Conservation (phyloP, 2,888 invertebrate genomes). For the Xylota segnis region DNA sequence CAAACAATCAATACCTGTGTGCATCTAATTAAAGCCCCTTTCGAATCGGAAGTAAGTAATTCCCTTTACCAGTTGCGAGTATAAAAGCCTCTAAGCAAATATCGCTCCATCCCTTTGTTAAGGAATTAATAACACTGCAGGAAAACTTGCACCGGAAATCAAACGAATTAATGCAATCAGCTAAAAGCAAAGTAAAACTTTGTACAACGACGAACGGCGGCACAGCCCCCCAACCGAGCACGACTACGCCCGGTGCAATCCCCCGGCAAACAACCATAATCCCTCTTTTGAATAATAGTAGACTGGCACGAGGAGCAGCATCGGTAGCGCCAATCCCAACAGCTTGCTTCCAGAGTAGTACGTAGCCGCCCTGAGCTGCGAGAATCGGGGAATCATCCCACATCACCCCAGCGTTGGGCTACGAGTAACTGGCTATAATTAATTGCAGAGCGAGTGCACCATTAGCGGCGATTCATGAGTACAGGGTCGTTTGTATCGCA, state of each 20-base stretch:
- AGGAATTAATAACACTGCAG: slow-evolving; percentile 76
- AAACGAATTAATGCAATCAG: slow-evolving; percentile 76
- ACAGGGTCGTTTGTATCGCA: slow-evolving; percentile 33
- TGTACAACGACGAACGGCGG: slow-evolving; percentile 29
- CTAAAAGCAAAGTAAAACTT: slow-evolving; percentile 69
- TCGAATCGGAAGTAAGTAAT: slow-evolving; percentile 70
- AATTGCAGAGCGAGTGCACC: slow-evolving; percentile 49
- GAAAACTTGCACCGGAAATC: slow-evolving; percentile 72
- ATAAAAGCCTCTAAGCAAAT: slow-evolving; percentile 68
- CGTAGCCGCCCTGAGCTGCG: slow-evolving; percentile 18
- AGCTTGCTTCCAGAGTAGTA: slow-evolving; percentile 24
- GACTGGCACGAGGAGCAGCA: slow-evolving; percentile 69
- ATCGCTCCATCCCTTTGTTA: slow-evolving; percentile 65
- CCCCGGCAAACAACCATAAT: slow-evolving; percentile 61
- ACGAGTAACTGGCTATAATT: slow-evolving; percentile 59
- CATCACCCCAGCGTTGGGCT: slow-evolving; percentile 10
- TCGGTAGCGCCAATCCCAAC: slow-evolving; percentile 32
- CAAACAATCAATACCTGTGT: slow-evolving; percentile 70
- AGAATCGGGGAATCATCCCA: slow-evolving; percentile 35
- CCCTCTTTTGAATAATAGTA: slow-evolving; percentile 72
- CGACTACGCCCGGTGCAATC: slow-evolving; percentile 19
- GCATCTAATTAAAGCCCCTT: slow-evolving; percentile 68
- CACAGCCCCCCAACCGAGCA: slow-evolving; percentile 17
- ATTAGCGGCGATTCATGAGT: slow-evolving; percentile 25
- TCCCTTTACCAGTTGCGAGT: slow-evolving; percentile 69